A percentile compares a stretch with the other conserved stretches of the same genome.
These are phyloP conservation scores for Agrotis ipsilon DNA, from an alignment of 2,888 invertebrate species.

Conservation along the genomic window DNA sequence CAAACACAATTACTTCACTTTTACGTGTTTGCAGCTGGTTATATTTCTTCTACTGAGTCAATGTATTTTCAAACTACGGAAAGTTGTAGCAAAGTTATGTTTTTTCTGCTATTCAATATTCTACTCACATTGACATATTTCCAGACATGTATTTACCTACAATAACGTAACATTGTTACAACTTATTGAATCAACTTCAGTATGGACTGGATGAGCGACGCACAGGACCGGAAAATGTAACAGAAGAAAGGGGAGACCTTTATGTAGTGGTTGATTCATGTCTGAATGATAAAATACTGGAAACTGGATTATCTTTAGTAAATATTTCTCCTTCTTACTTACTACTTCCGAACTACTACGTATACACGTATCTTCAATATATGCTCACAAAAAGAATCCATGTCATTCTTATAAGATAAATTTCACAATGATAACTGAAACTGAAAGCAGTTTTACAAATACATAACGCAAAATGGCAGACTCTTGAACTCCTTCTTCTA, in stretches of 20 bases:
- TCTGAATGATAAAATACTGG: too few relatives aligned
- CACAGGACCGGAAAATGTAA: too few relatives aligned
- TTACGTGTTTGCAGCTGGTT: not conserved
- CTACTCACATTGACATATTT: not conserved
- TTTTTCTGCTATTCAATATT: not conserved
- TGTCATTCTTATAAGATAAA: not conserved
- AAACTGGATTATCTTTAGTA: not conserved
- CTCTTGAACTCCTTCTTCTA: not conserved
- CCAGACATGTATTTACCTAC: not conserved
- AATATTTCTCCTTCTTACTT: too few relatives aligned
- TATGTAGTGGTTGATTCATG: too few relatives aligned
- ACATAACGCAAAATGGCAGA: not conserved
- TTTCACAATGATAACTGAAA: not conserved
- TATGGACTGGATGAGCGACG: not conserved
- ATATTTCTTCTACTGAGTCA: constrained; percentile 5
- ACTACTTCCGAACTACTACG: too few relatives aligned
- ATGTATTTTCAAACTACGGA: not conserved
- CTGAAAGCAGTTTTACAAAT: not conserved
- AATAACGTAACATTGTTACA: not conserved
- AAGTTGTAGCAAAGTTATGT: not conserved
- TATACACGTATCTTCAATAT: not conserved
- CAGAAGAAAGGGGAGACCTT: too few relatives aligned
- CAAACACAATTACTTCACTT: constrained; percentile 17
- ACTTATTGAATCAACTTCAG: constrained; percentile 4
- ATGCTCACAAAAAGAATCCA: not conserved